Conservation (phyloP, 1,140 invertebrate species). For the Nasonia giraulti region DNA sequence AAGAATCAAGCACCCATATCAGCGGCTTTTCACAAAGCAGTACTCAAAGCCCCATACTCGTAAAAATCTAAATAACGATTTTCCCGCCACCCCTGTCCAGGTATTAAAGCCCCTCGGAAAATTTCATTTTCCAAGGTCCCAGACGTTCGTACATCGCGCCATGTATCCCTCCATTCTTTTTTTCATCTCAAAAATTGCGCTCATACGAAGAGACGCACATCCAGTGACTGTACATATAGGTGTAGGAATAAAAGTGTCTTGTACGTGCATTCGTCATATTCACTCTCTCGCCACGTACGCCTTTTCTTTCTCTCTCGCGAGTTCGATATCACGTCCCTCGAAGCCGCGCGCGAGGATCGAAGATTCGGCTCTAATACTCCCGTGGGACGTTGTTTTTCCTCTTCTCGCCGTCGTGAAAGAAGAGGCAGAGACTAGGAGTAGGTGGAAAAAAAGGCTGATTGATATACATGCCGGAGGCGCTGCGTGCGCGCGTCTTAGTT, state of each 20-base stretch:
- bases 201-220: too few relatives aligned
- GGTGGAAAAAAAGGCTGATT: slow-evolving; percentile 20
- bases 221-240: too few relatives aligned
- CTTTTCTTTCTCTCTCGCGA: background rate
- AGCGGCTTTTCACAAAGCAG: background rate
- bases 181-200: background rate
- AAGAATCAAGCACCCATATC: too few relatives aligned
- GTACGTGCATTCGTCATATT: slow-evolving; percentile 18
- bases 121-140: background rate
- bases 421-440: background rate
- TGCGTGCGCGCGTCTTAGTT: background rate
- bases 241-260: slow-evolving; percentile 14
- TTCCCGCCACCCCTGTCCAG: too few relatives aligned
- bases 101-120: background rate
- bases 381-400: slow-evolving; percentile 16
- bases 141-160: background rate
- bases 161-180: background rate
- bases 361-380: slow-evolving; percentile 14
- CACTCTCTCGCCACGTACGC: background rate
- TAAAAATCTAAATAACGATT: background rate
- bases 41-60: background rate
- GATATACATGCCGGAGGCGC: slow-evolving; percentile 11
- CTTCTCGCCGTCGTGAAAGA: background rate
- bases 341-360: background rate
- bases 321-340: background rate